Base-by-base conservation (phyloP, 2,797 vertebrate genomes). In the Molossus molossus region DNA sequence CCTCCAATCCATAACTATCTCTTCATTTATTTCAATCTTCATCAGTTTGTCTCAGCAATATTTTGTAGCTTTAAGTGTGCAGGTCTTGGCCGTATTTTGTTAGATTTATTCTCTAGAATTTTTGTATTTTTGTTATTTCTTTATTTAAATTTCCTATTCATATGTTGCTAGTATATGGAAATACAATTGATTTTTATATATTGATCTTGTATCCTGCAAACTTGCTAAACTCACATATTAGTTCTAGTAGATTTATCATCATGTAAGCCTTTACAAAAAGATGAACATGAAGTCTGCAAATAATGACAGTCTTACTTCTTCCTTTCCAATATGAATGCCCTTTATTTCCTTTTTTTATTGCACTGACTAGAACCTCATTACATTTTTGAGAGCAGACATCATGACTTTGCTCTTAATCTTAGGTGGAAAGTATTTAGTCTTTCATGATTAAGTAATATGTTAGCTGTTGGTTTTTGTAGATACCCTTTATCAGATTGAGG, bases 181-280 rank as follows among this genome's bases (percentile, higher is more conserved):
- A 93, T 73, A n/a, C 23, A 81, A 27, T 87, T 72, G 5, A 88
- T 77, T 64, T 85, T 92, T 91, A n/a, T 40, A 29, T 87, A 77
- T 65, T 83, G 72, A 67, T 80, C 48, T 75, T 80, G 5, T 55
- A 37, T 67, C 29, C n/a, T 73, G 27, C 25, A 65, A 75, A 95
- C 50, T 87, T 80, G 25, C 20, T 18, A 87, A 64, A 37, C 29
- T 70, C 76, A 83, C 6, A 7, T 33, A 64, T 67, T 64, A 84
- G 65, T 86, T 75, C 48, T 45, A 18, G 81, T 23, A 82, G 64
- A 18, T 37, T 75, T 55, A 40, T 55, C 62, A 76, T 76, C 45
- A 69, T 45, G 14, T 57, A 58, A 92, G 48, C 48, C 87, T 92
- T 92, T 48, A 57, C 18, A 17, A 1, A 6, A 17, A 70, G 13